Evolutionary conservation across 1,140 invertebrate species (phyloP).

Genomic region (Drosophila lacertosa): DNA sequence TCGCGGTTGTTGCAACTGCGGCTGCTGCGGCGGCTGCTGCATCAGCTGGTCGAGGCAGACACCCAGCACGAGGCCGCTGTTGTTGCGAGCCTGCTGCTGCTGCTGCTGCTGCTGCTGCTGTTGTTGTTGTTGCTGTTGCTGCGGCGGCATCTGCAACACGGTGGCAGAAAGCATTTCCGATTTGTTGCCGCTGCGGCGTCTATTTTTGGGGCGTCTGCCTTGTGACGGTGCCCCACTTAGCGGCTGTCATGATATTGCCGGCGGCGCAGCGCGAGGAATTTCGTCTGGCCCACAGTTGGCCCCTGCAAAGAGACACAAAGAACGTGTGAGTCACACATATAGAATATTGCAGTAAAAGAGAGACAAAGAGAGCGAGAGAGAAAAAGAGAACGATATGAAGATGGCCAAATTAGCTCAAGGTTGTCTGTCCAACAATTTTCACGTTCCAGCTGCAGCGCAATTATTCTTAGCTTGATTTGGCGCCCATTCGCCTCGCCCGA

Average conservation of each 20-base stretch:
- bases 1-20: no score
- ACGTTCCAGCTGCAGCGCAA: conserved; percentile 69
- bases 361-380: background rate
- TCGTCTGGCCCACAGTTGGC: conserved; percentile 69
- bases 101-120: conserved; percentile 14
- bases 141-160: conserved; percentile 65
- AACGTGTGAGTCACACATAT: conserved; percentile 29
- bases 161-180: conserved; percentile 62
- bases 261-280: conserved; percentile 60
- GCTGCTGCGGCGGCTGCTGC: conserved; percentile 41
- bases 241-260: conserved; percentile 71
- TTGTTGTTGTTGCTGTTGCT: no score
- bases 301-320: conserved; percentile 56
- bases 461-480: conserved; percentile 63
- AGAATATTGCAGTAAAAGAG: no score
- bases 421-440: conserved; percentile 64
- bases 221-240: conserved; percentile 80
- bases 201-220: conserved; percentile 78
- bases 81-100: conserved; percentile 1
- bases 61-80: conserved; percentile 65
- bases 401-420: conserved; percentile 78
- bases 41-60: conserved; percentile 76
- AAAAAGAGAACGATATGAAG: background rate
- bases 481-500: conserved; percentile 37
- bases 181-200: conserved; percentile 30